These are phyloP conservation scores for Penaeus indicus DNA, from an alignment of 1,140 invertebrate species.

Conservation along the genomic window DNA sequence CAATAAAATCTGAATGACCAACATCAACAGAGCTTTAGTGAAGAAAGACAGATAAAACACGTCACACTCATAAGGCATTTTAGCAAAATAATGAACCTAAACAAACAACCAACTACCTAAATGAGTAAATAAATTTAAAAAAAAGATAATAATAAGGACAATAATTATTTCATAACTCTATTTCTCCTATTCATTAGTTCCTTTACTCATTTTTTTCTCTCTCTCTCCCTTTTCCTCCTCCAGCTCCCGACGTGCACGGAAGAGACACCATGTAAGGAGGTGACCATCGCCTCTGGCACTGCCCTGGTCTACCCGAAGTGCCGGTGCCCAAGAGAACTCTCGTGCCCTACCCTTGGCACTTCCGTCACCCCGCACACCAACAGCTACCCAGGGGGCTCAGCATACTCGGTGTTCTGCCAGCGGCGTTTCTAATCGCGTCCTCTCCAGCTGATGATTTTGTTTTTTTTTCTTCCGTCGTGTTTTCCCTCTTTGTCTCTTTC, in stretches of 20 bases:
- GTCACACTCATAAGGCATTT: too few relatives aligned
- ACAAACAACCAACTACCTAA: too few relatives aligned
- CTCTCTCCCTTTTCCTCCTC: not conserved
- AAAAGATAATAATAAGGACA: too few relatives aligned
- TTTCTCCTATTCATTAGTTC: not conserved
- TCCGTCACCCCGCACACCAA: constrained; percentile 43
- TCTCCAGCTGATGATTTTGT: not conserved
- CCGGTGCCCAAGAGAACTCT: constrained; percentile 32
- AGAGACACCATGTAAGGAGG: constrained; percentile 49
- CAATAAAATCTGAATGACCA: too few relatives aligned
- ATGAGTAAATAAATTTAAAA: too few relatives aligned
- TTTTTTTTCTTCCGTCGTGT: too few relatives aligned
- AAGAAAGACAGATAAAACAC: too few relatives aligned
- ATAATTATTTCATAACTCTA: too few relatives aligned
- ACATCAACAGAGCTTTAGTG: too few relatives aligned
- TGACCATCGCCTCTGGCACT: constrained; percentile 32
- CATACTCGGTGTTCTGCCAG: constrained; percentile 55
- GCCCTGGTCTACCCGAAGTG: constrained; percentile 43
- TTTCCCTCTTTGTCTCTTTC: too few relatives aligned
- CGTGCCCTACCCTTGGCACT: constrained; percentile 42
- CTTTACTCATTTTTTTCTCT: not conserved
- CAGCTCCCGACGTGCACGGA: constrained; percentile 45
- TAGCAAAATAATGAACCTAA: too few relatives aligned
- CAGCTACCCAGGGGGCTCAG: constrained; percentile 44
- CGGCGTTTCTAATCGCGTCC: not conserved